Evolutionary conservation across 2,797 vertebrate genomes (phyloP).

Genomic region (Poecilia gillii): DNA sequence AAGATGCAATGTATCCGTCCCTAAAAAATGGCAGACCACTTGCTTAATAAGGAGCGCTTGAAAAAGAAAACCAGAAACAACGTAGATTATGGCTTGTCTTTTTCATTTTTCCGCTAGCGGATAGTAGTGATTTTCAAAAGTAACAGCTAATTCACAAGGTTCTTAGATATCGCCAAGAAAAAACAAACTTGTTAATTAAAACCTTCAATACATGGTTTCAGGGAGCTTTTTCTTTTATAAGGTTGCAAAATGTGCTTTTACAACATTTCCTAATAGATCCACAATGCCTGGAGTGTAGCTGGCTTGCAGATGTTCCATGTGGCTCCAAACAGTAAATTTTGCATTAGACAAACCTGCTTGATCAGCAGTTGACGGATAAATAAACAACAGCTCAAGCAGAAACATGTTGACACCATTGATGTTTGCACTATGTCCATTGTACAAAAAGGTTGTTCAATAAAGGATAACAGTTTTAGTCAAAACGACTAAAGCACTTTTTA

Average conservation of each 20-base stretch:
- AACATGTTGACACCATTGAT: constrained; percentile 23
- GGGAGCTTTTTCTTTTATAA: constrained; percentile 72
- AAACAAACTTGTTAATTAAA: constrained; percentile 35
- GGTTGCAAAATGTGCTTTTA: constrained; percentile 61
- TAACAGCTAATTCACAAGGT: constrained; percentile 33
- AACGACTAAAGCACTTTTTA: constrained; percentile 18
- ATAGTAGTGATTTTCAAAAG: constrained; percentile 40
- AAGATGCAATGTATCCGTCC: constrained; percentile 28
- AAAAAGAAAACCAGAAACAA: constrained; percentile 56
- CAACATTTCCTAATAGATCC: constrained; percentile 56
- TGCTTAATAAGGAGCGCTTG: constrained; percentile 18
- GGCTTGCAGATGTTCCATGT: constrained; percentile 63
- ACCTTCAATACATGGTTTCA: constrained; percentile 35
- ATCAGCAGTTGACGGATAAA: constrained; percentile 39
- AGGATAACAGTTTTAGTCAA: constrained; percentile 2
- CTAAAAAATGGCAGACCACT: constrained; percentile 35
- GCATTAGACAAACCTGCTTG: constrained; percentile 26
- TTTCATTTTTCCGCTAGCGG: constrained; percentile 34
- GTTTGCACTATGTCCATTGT: constrained; percentile 12
- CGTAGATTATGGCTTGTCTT: constrained; percentile 24
- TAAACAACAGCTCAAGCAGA: constrained; percentile 32
- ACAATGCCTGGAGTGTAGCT: constrained; percentile 54
- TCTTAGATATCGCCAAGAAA: constrained; percentile 33
- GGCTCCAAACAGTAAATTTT: constrained; percentile 39
- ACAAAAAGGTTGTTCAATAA: neutral